Evolutionary conservation across 2,888 invertebrate genomes (phyloP), one percentile per base, ranked within the genome.

Genomic region (Drosophila dives): DNA sequence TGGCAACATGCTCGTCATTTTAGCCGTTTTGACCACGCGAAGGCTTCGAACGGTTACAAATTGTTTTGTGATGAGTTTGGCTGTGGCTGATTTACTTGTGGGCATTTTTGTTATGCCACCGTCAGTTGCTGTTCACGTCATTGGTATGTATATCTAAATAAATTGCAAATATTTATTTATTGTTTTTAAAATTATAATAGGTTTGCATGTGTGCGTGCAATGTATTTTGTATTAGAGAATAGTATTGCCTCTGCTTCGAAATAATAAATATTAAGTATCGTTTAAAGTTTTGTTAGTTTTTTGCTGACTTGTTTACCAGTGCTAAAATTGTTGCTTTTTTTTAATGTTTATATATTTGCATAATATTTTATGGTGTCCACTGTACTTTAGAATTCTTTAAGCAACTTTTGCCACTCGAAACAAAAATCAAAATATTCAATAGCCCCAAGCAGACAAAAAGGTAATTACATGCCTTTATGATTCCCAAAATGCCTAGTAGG

Each of bases 41-140:
- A 95, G 98, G 77, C 94, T 99, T 80, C 95, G 99, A 64, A 98
- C 98, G 0, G 98, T 98, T 34, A 99, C 98, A 56, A 99, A 99
- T 92, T 97, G 98, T 91, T 98, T 99, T 93, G 98, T 99, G 74
- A 97, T 98, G 90, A 98, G 98, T 68, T 94, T 99, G 91, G 99
- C 99, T 0, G 96, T 96, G 0, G 98, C 99, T 36, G 99, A 99
- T 94, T 95, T 98, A 93, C 92, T 98, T 78, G 98, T 99, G 0
- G 99, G 98, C 3, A 95, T 98, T 23, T 97, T 97, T 86, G 98
- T 99, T 0, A 97, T 99, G 96, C 99, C 99, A 6, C 98, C 98
- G 55, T 98, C 98, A 17, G 97, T 98, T 53, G 77, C 80, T 10
- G 20, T 80, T 26, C 75, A 77, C 33, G 67, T 77, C 38, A 75